Percentiles rank a stretch among this genome's conserved stretches.
Evolutionary conservation across 2,113 vertebrate species (phyloP).

Genomic region (Sardina pilchardus): DNA sequence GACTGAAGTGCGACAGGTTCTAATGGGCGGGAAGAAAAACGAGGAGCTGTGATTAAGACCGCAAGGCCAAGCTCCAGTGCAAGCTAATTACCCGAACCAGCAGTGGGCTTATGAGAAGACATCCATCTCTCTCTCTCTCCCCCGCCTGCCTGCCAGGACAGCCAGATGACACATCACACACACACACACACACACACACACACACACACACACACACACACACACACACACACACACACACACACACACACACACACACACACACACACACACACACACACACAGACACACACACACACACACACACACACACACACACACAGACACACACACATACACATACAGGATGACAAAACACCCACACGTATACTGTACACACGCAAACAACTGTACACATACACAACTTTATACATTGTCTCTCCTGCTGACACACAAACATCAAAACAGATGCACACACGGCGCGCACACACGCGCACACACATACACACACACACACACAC

Average conservation of each 20-base stretch:
- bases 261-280: neutral
- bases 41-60: conserved; percentile 29
- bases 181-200: neutral
- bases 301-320: no score
- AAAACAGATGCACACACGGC: neutral
- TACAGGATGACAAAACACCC: no score
- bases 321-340: no score
- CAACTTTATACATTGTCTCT: neutral
- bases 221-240: no score
- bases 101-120: conserved; percentile 16
- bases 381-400: neutral
- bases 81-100: conserved; percentile 29
- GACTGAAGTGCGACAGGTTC: conserved; percentile 30
- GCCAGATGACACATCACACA: neutral
- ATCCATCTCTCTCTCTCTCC: conserved; percentile 1
- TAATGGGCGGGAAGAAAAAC: conserved; percentile 24
- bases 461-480: no score
- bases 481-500: neutral
- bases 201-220: neutral
- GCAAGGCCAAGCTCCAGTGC: conserved; percentile 10
- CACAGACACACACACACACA: neutral
- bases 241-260: neutral
- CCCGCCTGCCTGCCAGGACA: neutral
- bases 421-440: neutral
- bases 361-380: neutral